Base-by-base conservation (phyloP, 1,140 invertebrate genomes). In the Steinernema khuongi region DNA sequence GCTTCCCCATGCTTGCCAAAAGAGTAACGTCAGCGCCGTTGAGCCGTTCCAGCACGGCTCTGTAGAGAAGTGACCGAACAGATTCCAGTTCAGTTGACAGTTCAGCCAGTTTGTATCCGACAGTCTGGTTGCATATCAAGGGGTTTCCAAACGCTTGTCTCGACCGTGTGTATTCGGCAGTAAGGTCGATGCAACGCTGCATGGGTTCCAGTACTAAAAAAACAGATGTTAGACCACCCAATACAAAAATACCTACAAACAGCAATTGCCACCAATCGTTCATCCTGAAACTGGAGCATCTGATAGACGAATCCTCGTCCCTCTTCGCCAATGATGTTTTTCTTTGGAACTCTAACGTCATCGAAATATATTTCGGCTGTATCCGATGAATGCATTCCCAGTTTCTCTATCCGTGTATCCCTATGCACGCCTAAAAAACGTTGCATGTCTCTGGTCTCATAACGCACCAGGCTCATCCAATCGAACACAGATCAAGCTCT, bases 211-310 rank as follows among this genome's bases (percentile, higher is more conserved):
- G 70, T 26, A 79, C 87, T 88, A 79, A 60, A 85, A 79, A 76
- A 30, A 71, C 30, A 71, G 17, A 33, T 69, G 32, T 60, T 28
- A 22, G n/a, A 26, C 22, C 31, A 73, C n/a, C n/a, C n/a, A 29
- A 44, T 32, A 36, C 43, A 67, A 36, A 30, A 72, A 22, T 31
- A 73, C 74, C 76, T 80, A 88, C 88, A 77, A 41, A 82, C 81
- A 26, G 88, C 85, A n/a, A 80, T 79, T 26, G 77, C 86, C 60
- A 79, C 87, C 7, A 90, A 69, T 71, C 89, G 81, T 79, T 90
- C 89, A 72, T 89, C 88, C 80, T 89, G 88, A 79, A 90, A 89
- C 81, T 90, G 89, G 30, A 88, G 31, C 89, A 90, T 90, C 81
- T 89, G 89, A 79, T 90, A 90, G 0, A 86, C 83, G 79, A 90